phyloP scores from a whole-genome alignment of 1,140 invertebrate genomes.

The Euwallacea similis region DNA sequence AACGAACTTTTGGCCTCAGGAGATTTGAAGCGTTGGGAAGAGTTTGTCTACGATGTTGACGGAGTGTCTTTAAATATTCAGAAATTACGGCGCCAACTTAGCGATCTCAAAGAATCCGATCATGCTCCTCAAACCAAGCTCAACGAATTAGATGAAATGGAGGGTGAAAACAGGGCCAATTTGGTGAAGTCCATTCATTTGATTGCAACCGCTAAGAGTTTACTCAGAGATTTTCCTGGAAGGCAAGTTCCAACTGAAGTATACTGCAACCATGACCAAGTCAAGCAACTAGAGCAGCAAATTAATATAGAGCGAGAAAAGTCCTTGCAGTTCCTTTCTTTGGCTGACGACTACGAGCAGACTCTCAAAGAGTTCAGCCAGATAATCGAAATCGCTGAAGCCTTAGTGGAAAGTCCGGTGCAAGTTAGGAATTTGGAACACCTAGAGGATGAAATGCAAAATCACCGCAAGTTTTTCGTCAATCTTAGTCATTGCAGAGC shows the following conservation, averaged over 20 bases:
- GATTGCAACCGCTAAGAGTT: slow-evolving; percentile 57
- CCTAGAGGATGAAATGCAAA: slow-evolving; percentile 84
- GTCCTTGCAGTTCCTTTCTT: slow-evolving; percentile 68
- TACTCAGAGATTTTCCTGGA: slow-evolving; percentile 65
- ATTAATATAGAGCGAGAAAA: slow-evolving; percentile 73
- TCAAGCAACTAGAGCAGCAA: slow-evolving; percentile 66
- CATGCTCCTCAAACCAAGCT: slow-evolving; percentile 63
- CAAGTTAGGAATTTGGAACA: slow-evolving; percentile 73
- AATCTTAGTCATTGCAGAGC: slow-evolving; percentile 82
- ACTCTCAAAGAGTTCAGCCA: slow-evolving; percentile 82
- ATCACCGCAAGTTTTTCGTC: slow-evolving; percentile 84
- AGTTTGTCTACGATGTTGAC: slow-evolving; percentile 65
- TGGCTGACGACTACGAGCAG: slow-evolving; percentile 84
- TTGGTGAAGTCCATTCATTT: slow-evolving; percentile 58
- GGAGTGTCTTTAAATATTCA: slow-evolving; percentile 59
- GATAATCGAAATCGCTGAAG: slow-evolving; percentile 80
- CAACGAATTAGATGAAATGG: slow-evolving; percentile 66
- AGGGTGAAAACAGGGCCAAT: slow-evolving; percentile 60
- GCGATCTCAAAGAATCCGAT: slow-evolving; percentile 63
- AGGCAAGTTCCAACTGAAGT: slow-evolving; percentile 67
- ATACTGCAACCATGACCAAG: slow-evolving; percentile 66
- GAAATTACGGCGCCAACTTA: slow-evolving; percentile 59
- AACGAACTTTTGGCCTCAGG: slow-evolving; percentile 62
- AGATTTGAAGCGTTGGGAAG: slow-evolving; percentile 69
- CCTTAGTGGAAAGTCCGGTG: slow-evolving; percentile 72